phyloP scores from a whole-genome alignment of 2,113 vertebrate genomes.

The Mola mola region DNA sequence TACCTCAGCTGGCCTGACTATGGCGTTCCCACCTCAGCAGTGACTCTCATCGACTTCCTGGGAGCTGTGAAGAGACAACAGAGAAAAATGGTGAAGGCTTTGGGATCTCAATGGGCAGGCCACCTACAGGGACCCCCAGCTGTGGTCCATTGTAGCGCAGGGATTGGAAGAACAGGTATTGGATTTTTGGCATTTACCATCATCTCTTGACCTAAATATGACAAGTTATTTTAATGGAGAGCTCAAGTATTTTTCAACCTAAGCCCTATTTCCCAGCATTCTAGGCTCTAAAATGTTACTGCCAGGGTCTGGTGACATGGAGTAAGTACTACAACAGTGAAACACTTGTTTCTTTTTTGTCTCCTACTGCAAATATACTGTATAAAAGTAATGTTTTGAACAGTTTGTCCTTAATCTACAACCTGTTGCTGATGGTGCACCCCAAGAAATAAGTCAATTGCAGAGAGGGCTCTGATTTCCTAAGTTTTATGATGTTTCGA shows the following conservation, averaged over 20 bases:
- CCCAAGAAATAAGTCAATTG: too few relatives aligned
- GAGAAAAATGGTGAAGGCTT: constrained; percentile 84
- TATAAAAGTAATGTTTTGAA: not conserved
- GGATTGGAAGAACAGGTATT: constrained; percentile 98
- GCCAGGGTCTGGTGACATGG: too few relatives aligned
- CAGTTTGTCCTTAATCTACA: constrained; percentile 94
- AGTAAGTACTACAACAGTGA: too few relatives aligned
- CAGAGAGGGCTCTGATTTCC: too few relatives aligned
- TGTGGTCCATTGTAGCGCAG: constrained; percentile 96
- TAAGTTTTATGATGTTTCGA: too few relatives aligned
- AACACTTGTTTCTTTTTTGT: not conserved
- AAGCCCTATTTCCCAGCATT: too few relatives aligned
- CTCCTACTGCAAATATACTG: not conserved
- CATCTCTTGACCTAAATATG: too few relatives aligned
- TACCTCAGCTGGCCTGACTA: constrained; percentile 99
- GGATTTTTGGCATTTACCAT: too few relatives aligned
- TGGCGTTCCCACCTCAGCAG: constrained; percentile 91
- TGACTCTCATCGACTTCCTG: constrained; percentile 93
- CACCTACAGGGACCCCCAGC: constrained; percentile 90
- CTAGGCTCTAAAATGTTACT: too few relatives aligned
- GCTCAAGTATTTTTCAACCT: too few relatives aligned
- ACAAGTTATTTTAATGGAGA: too few relatives aligned
- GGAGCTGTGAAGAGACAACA: constrained; percentile 92
- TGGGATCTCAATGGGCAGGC: constrained; percentile 86
- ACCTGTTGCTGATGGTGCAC: constrained; percentile 91